Evolutionary conservation across 2,797 vertebrate genomes (phyloP), one percentile per base, ranked within the genome.

Genomic region (Tenualosa thibaudeaui): DNA sequence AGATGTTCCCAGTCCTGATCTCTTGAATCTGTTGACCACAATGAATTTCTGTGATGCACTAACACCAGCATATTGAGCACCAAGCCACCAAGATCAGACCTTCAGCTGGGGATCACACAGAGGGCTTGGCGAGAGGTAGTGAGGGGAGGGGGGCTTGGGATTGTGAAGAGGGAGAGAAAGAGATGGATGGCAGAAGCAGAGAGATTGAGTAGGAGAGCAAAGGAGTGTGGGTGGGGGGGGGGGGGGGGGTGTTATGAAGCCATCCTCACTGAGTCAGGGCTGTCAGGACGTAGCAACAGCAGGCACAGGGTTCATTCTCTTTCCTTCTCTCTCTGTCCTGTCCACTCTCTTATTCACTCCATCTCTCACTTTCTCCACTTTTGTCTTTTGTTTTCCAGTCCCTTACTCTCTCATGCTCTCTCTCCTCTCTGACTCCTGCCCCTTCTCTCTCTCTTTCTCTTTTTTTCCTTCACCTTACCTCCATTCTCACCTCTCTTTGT

Each of bases 61-160:
- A 19, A 56, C 4, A 19, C 13, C 53, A 19, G 53, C 50, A 56
- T 4, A 17, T 56, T 56, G 15, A 56, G 53, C 53, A 19, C 53
- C 17, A 19, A 56, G 15, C 53, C 50, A 51, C 12, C 7, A 51
- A 51, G 50, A 90, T 92, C 90, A 89, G 88, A 85, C 87, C 88
- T 92, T 88, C 31, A 31, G 31, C 31, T 31, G 31, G 31, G 50
- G 50, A 51, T 8, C 50, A 51, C 8, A 51, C 8, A 51, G 50
- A 51, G 50, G 50, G 7, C 8, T 51, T 51, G 2, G 8, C 6
- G 12, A 51, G 50, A 31, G 31, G 31, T 1, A 31, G 31, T 31
- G 31, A 49, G 46, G 6, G 6, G 3, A 46, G 46, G 46, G 7
- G 46, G 46, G 46, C 4, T 8, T 49, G 46, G 46, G 46, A 49